These are phyloP conservation scores for Trematomus bernacchii DNA, from an alignment of 2,797 vertebrate species.

Conservation along the genomic window DNA sequence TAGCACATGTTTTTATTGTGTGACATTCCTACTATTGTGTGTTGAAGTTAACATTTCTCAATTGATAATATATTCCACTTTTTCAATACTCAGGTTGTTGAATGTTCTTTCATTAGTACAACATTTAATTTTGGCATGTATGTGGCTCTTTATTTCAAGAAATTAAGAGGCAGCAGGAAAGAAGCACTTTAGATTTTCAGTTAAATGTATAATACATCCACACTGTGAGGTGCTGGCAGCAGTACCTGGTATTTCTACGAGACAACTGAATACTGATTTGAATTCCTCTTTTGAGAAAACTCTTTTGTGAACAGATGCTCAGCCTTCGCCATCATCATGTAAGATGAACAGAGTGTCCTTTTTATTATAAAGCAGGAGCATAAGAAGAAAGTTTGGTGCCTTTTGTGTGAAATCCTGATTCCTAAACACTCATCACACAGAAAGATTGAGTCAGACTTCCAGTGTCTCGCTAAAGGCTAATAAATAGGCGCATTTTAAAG, in stretches of 20 bases:
- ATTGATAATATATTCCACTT: background rate
- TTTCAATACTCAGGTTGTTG: background rate
- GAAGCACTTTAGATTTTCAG: slow-evolving; percentile 2
- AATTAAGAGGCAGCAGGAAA: background rate
- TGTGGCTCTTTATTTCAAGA: background rate
- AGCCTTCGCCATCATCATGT: slow-evolving; percentile 11
- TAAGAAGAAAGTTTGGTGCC: slow-evolving; percentile 5
- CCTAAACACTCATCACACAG: slow-evolving; percentile 7
- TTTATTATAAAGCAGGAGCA: slow-evolving; percentile 24
- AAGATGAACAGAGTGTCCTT: slow-evolving; percentile 28
- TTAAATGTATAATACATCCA: background rate
- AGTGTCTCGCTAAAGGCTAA: slow-evolving; percentile 10
- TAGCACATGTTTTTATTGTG: background rate
- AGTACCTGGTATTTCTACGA: slow-evolving; percentile 15
- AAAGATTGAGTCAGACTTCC: slow-evolving; percentile 4
- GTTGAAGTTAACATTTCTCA: background rate
- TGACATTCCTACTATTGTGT: background rate
- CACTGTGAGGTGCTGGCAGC: background rate
- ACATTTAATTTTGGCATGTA: background rate
- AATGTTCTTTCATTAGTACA: background rate
- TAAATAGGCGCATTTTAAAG: slow-evolving; percentile 8
- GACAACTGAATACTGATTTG: slow-evolving; percentile 24
- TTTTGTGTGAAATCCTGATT: slow-evolving; percentile 39
- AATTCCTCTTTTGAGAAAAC: slow-evolving; percentile 30
- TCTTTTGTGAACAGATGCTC: slow-evolving; percentile 18